Percentiles rank a stretch among this genome's conserved stretches.
phyloP scores from a whole-genome alignment of 2,888 invertebrate species.

The Diarsia brunnea region DNA sequence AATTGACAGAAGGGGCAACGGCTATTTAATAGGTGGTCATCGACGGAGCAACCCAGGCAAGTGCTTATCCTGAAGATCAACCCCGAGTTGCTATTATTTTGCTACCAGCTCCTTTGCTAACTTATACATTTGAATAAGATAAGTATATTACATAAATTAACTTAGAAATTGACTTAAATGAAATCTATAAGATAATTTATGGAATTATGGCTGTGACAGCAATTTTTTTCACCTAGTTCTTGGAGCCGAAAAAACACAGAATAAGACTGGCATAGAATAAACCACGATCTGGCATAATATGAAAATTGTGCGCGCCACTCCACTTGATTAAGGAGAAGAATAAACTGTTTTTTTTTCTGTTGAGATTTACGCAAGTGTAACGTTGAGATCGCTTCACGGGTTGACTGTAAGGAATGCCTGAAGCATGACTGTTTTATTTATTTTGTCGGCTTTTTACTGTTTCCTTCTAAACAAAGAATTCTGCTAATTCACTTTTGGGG shows the following conservation, averaged over 20 bases:
- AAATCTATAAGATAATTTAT: not conserved
- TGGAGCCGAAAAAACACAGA: slow-evolving; percentile 49
- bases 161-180: not conserved
- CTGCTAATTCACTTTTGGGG: not conserved
- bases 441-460: slow-evolving; percentile 15
- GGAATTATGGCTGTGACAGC: slow-evolving; percentile 5
- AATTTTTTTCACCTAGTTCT: slow-evolving; percentile 62
- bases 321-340: slow-evolving; percentile 56
- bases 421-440: slow-evolving; percentile 41
- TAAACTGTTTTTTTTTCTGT: slow-evolving; percentile 33
- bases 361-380: slow-evolving; percentile 39
- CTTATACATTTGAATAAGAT: not conserved
- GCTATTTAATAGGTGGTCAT: not conserved
- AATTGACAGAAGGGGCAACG: not conserved
- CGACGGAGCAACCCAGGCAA: not conserved
- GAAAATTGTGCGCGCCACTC: slow-evolving; percentile 59
- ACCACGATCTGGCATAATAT: slow-evolving; percentile 44
- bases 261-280: slow-evolving; percentile 53
- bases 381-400: slow-evolving; percentile 27
- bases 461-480: not conserved
- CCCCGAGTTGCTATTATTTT: not conserved
- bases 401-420: slow-evolving; percentile 19
- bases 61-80: not conserved
- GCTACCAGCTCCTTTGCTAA: not conserved
- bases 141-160: not conserved